Conservation (phyloP, 1,140 invertebrate species). For the Procambarus clarkii region DNA sequence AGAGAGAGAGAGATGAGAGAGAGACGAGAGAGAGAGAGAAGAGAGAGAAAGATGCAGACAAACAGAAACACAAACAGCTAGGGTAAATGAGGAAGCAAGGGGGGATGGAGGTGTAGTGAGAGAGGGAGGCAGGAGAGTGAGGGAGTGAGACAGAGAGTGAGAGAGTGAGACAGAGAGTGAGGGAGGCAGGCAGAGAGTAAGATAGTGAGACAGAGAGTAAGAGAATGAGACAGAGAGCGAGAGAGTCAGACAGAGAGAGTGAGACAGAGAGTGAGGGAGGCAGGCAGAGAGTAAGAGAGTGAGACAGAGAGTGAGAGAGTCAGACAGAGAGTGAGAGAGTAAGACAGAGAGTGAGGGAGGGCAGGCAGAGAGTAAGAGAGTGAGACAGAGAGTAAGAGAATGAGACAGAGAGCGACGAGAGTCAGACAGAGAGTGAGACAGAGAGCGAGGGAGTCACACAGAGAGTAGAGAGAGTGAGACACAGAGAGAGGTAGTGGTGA, state of each 20-base stretch:
- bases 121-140: not conserved
- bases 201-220: not conserved
- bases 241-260: no score
- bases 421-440: not conserved
- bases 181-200: not conserved
- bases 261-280: not conserved
- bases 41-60: no score
- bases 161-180: not conserved
- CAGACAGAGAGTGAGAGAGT: not conserved
- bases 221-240: not conserved
- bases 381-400: not conserved
- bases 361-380: no score
- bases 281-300: not conserved
- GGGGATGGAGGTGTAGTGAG: no score
- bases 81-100: no score
- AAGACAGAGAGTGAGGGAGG: not conserved
- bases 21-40: no score
- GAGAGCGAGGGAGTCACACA: not conserved
- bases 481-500: not conserved
- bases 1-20: no score
- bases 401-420: not conserved
- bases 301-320: not conserved
- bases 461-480: not conserved
- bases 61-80: no score
- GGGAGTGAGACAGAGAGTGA: not conserved